Percentiles rank a stretch among this genome's conserved stretches.
phyloP scores from a whole-genome alignment of 2,113 vertebrate species.

The Oryzias javanicus region DNA sequence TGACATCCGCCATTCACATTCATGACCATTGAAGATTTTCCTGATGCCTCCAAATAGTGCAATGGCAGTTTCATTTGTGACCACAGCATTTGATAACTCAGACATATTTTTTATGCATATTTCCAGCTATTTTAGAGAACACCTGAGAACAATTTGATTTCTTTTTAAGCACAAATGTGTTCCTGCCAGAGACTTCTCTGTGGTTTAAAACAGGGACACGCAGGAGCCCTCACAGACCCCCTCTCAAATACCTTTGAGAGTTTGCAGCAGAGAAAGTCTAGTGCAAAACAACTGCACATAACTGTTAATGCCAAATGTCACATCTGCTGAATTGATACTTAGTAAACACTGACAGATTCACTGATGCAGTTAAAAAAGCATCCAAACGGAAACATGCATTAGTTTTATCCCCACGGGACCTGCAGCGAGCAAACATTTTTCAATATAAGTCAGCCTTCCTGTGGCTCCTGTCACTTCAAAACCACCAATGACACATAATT shows the following conservation, averaged over 20 bases:
- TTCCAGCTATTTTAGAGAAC: not conserved
- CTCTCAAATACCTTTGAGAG: slow-evolving; percentile 10
- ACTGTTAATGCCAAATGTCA: slow-evolving; percentile 19
- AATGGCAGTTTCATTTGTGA: too few species aligned
- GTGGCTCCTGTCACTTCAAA: slow-evolving; percentile 25
- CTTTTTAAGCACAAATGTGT: not conserved
- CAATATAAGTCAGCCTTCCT: slow-evolving; percentile 5
- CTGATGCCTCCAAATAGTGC: too few species aligned
- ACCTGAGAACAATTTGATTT: not conserved
- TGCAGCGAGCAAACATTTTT: slow-evolving; percentile 1
- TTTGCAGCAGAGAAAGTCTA: slow-evolving; percentile 5
- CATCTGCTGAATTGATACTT: slow-evolving; percentile 8
- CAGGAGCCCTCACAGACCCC: not conserved
- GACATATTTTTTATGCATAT: too few species aligned
- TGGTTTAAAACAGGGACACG: not conserved
- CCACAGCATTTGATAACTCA: too few species aligned
- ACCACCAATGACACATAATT: slow-evolving; percentile 20
- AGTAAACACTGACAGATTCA: slow-evolving; percentile 21
- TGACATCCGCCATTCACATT: too few species aligned
- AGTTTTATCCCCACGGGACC: not conserved
- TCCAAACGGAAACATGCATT: not conserved
- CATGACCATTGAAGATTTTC: too few species aligned
- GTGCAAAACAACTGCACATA: slow-evolving; percentile 17
- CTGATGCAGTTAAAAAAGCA: not conserved
- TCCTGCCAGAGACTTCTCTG: not conserved